Evolutionary conservation across 2,888 invertebrate species (phyloP).

Genomic region (Drosophila barbarae): DNA sequence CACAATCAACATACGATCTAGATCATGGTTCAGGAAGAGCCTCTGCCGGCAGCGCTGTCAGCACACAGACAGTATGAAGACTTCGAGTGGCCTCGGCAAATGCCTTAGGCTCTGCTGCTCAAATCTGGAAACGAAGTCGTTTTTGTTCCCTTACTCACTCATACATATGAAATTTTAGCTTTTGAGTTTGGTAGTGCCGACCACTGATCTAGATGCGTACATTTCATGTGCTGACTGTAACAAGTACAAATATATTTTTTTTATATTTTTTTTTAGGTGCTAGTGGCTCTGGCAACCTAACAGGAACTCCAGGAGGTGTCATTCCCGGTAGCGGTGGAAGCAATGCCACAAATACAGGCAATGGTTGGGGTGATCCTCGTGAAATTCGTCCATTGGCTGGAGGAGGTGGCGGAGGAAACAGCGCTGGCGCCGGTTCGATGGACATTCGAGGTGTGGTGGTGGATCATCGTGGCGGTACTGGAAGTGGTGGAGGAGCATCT

Average conservation of each 20-base stretch:
- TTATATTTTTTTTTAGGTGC: slow-evolving; percentile 42
- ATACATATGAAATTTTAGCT: too few species aligned
- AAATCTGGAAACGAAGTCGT: too few species aligned
- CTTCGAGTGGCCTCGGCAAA: too few species aligned
- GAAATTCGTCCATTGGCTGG: slow-evolving; percentile 80
- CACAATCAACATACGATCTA: slow-evolving; percentile 13
- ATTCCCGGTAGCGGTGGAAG: slow-evolving; percentile 49
- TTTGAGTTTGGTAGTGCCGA: too few species aligned
- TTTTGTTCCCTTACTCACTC: too few species aligned
- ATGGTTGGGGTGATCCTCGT: slow-evolving; percentile 83
- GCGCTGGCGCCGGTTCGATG: slow-evolving; percentile 74
- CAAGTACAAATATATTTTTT: not conserved
- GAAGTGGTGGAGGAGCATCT: slow-evolving; percentile 70
- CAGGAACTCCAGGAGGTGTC: slow-evolving; percentile 44
- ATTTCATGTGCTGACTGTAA: not conserved
- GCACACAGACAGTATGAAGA: too few species aligned
- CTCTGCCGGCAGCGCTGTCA: too few species aligned
- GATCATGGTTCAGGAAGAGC: too few species aligned
- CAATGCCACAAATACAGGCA: slow-evolving; percentile 77
- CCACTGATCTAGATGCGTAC: not conserved
- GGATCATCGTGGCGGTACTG: slow-evolving; percentile 80
- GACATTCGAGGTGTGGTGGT: slow-evolving; percentile 79
- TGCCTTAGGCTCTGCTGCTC: too few species aligned
- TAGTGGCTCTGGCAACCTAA: slow-evolving; percentile 49
- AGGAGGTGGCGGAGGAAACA: slow-evolving; percentile 20